A percentile compares a stretch with the other conserved stretches of the same genome.
Evolutionary conservation across 2,888 invertebrate genomes (phyloP).

Genomic region (Mayetiola destructor): DNA sequence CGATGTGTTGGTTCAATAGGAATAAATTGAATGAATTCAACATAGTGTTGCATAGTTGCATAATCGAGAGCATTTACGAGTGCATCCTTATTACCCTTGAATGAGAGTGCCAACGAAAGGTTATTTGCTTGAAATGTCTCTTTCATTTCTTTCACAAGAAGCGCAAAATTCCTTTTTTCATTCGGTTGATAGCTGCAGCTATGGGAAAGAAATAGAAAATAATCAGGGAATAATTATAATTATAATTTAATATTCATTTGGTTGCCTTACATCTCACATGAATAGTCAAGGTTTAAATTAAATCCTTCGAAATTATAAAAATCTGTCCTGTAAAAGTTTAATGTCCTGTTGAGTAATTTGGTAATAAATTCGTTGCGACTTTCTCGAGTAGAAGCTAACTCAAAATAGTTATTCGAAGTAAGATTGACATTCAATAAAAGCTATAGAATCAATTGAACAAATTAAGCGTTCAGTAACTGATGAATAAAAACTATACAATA

Average conservation of each 20-base stretch:
- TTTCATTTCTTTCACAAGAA: not conserved
- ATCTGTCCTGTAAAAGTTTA: too few species aligned
- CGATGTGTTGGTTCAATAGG: not conserved
- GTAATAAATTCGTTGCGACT: too few species aligned
- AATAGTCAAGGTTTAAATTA: not conserved
- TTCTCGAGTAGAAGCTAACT: too few species aligned
- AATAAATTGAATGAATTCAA: slow-evolving; percentile 1
- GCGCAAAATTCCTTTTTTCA: not conserved
- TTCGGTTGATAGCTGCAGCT: not conserved
- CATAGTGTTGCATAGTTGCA: not conserved
- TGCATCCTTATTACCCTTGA: not conserved
- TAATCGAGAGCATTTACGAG: not conserved
- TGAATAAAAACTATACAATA: too few species aligned
- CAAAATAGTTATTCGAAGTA: too few species aligned
- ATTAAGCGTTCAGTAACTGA: too few species aligned
- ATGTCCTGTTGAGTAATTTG: too few species aligned
- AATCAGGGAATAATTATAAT: not conserved
- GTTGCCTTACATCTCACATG: not conserved
- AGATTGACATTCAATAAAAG: too few species aligned
- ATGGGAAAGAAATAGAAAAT: not conserved
- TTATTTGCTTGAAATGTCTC: not conserved
- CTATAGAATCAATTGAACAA: too few species aligned
- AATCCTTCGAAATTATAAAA: not conserved
- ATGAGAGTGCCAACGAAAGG: not conserved
- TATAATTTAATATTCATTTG: not conserved